Evolutionary conservation across 2,888 invertebrate species (phyloP).

Genomic region (Liposcelis brunnea): DNA sequence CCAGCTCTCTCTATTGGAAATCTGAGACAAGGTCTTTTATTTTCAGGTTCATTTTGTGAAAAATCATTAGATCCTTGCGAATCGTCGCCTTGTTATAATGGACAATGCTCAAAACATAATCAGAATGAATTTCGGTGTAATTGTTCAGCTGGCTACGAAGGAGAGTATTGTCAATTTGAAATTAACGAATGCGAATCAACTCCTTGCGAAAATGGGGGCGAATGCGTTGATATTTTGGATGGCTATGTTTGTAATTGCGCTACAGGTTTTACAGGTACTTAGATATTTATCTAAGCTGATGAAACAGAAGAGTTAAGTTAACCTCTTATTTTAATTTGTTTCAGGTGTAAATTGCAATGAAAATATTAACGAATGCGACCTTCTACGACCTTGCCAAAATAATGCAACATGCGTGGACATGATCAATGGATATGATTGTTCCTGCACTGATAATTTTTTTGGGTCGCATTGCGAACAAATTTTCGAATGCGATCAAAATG

Average conservation of each 20-base stretch:
- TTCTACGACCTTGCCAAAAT: conserved; percentile 32
- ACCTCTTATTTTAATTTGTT: conserved; percentile 13
- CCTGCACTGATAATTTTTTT: conserved; percentile 31
- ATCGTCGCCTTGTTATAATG: conserved; percentile 36
- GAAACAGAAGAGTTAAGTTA: no score
- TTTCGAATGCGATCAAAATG: neutral
- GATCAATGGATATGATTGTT: conserved; percentile 28
- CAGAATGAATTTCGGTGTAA: conserved; percentile 26
- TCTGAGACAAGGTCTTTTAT: no score
- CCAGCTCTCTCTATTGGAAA: no score
- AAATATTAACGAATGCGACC: conserved; percentile 31
- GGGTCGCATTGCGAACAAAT: conserved; percentile 32
- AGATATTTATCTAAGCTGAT: no score
- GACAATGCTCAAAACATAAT: conserved; percentile 27
- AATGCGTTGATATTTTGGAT: conserved; percentile 24
- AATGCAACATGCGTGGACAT: conserved; percentile 20
- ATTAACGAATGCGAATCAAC: conserved; percentile 27
- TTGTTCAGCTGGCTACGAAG: conserved; percentile 32
- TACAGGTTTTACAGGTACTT: conserved; percentile 18
- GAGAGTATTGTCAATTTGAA: conserved; percentile 29
- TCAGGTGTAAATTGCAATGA: conserved; percentile 31
- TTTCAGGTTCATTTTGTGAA: conserved; percentile 35
- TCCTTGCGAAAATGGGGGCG: conserved; percentile 29
- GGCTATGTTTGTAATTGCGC: conserved; percentile 20
- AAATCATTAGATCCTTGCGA: conserved; percentile 29